Evolutionary conservation across 2,888 invertebrate genomes (phyloP).

Genomic region (Andrena haemorrhoa): DNA sequence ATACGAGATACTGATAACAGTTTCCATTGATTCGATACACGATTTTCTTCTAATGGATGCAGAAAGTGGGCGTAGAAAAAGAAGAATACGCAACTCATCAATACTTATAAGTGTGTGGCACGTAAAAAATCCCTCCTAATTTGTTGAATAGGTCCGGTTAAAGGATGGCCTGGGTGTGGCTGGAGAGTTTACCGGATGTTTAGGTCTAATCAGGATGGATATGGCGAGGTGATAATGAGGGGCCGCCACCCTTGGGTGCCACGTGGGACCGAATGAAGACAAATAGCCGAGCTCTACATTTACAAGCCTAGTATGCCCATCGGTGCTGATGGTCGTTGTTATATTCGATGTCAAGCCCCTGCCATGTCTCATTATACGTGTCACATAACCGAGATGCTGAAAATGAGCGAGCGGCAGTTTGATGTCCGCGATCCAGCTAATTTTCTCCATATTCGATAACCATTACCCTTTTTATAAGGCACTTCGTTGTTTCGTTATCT

Average conservation of each 20-base stretch:
- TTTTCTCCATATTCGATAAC: not conserved
- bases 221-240: constrained; percentile 78
- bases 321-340: constrained; percentile 70
- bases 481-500: not conserved
- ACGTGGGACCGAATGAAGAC: constrained; percentile 78
- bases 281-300: constrained; percentile 75
- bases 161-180: constrained; percentile 66
- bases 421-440: constrained; percentile 7
- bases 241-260: constrained; percentile 73
- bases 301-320: constrained; percentile 60
- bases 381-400: constrained; percentile 31
- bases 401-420: constrained; percentile 14
- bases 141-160: constrained; percentile 58
- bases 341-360: constrained; percentile 68
- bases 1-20: too few species aligned
- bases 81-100: constrained; percentile 21
- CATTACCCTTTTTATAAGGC: not conserved
- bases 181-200: constrained; percentile 73
- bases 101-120: not conserved
- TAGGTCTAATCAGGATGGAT: constrained; percentile 81
- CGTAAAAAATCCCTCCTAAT: constrained; percentile 45
- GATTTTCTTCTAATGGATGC: too few species aligned
- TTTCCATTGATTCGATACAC: too few species aligned
- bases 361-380: constrained; percentile 49
- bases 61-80: not conserved